Conservation (phyloP, 2,888 invertebrate species). For the Agrochola lota region DNA sequence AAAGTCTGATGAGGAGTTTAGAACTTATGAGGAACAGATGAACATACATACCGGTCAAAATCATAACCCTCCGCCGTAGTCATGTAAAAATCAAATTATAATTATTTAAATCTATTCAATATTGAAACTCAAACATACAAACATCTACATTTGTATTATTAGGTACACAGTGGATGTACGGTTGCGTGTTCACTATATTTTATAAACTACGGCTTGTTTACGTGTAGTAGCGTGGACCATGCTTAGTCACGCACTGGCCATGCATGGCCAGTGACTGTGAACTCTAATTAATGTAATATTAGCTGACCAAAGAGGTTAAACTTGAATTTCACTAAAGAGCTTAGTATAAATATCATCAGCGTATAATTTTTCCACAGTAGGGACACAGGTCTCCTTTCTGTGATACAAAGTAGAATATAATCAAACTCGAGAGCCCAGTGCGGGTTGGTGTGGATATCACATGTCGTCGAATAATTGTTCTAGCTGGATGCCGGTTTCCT, state of each 20-base stretch:
- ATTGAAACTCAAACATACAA: slow-evolving; percentile 7
- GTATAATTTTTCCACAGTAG: no score
- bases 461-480: background rate
- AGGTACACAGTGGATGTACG: background rate
- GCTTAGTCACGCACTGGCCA: slow-evolving; percentile 70
- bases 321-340: slow-evolving; percentile 22
- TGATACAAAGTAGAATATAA: background rate
- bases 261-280: slow-evolving; percentile 58
- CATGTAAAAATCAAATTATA: background rate
- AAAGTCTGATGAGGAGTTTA: no score
- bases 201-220: slow-evolving; percentile 56
- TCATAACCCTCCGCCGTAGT: no score
- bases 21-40: no score
- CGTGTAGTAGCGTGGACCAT: slow-evolving; percentile 39
- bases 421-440: background rate
- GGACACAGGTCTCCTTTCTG: background rate
- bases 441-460: background rate
- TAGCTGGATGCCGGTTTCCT: background rate
- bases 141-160: background rate
- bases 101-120: background rate
- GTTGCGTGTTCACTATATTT: slow-evolving; percentile 60
- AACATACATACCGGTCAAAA: no score
- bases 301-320: slow-evolving; percentile 39
- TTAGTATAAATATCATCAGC: background rate
- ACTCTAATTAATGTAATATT: slow-evolving; percentile 76